A percentile compares a stretch with the other conserved stretches of the same genome.
Evolutionary conservation across 2,797 vertebrate species (phyloP).

Genomic region (Enteromius anoplus): DNA sequence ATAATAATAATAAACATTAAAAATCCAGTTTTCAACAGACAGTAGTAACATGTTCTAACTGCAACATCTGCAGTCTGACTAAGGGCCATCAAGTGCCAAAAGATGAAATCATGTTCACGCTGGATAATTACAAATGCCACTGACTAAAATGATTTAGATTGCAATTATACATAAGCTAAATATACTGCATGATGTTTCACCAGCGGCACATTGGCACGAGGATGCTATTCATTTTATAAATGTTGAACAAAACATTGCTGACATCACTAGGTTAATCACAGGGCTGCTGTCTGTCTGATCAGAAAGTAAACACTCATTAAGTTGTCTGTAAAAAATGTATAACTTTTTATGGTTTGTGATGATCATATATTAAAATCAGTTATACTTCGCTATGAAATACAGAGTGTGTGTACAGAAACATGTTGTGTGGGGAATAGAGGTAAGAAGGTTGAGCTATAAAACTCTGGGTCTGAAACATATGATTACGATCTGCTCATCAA

Average conservation of each 20-base stretch:
- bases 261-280: constrained; percentile 12
- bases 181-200: background rate
- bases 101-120: constrained; percentile 40
- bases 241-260: constrained; percentile 3
- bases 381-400: background rate
- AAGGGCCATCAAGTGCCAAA: constrained; percentile 25
- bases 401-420: background rate
- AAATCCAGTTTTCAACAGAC: background rate
- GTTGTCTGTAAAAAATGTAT: background rate
- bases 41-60: background rate
- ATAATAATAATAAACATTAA: background rate
- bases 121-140: constrained; percentile 38
- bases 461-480: background rate
- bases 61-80: constrained; percentile 21
- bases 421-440: background rate
- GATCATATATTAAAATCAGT: background rate
- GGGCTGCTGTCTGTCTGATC: background rate
- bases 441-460: background rate
- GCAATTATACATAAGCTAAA: constrained; percentile 27
- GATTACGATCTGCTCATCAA: constrained; percentile 16
- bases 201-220: background rate
- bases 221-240: constrained; percentile 11
- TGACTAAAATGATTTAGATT: constrained; percentile 33
- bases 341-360: background rate
- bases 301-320: constrained; percentile 19